Evolutionary conservation across 2,888 invertebrate genomes (phyloP).

Genomic region (Schizotus pectinicornis): DNA sequence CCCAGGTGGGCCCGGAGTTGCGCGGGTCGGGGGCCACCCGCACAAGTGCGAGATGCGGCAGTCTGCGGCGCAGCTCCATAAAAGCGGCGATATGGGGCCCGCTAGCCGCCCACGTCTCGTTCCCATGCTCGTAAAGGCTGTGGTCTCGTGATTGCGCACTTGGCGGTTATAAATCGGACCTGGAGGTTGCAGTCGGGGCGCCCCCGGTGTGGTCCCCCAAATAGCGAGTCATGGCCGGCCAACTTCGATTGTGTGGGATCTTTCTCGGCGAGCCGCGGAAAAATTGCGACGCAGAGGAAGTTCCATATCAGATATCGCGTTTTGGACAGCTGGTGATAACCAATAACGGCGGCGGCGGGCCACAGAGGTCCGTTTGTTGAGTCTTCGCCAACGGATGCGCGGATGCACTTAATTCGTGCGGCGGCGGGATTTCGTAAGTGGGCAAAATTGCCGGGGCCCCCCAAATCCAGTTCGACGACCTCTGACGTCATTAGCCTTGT

Average conservation of each 20-base stretch:
- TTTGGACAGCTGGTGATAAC: background rate
- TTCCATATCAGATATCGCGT: background rate
- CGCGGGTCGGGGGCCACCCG: constrained; percentile 9
- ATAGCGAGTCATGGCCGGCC: constrained; percentile 16
- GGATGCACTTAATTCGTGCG: background rate
- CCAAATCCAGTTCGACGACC: constrained; percentile 25
- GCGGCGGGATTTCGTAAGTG: background rate
- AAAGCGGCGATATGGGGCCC: constrained; percentile 17
- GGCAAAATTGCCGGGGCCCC: constrained; percentile 16
- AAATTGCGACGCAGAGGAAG: constrained; percentile 7
- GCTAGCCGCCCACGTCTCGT: constrained; percentile 20
- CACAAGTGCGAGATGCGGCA: constrained; percentile 5
- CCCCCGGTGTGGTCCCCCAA: background rate
- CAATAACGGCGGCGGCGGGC: constrained; percentile 3
- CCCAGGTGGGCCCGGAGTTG: no score
- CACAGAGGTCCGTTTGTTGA: background rate
- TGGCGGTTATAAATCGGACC: background rate
- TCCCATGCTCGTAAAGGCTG: constrained; percentile 5
- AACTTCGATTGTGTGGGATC: constrained; percentile 5
- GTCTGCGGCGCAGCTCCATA: constrained; percentile 1
- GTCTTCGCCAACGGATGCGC: no score
- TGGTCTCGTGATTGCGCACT: no score
- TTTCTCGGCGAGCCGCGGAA: background rate
- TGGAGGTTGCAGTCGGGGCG: background rate
- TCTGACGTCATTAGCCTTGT: constrained; percentile 25